Percentiles rank a stretch among this genome's conserved stretches.
phyloP scores from a whole-genome alignment of 2,888 invertebrate species.

The Sarcophaga variegata region DNA sequence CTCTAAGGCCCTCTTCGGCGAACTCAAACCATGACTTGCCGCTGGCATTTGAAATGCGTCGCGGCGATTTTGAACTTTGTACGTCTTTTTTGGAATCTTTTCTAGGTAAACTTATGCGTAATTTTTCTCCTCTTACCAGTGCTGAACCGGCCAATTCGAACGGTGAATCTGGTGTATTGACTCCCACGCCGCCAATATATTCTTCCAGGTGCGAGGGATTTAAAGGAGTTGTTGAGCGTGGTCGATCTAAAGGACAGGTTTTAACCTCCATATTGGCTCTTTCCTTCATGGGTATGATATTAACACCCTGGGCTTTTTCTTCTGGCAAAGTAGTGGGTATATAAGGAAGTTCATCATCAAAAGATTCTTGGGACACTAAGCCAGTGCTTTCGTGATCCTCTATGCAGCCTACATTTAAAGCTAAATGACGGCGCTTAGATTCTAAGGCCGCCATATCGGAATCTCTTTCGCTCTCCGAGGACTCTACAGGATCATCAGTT shows the following conservation, averaged over 20 bases:
- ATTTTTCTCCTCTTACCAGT: slow-evolving; percentile 83
- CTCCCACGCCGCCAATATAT: slow-evolving; percentile 83
- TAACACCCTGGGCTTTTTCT: slow-evolving; percentile 91
- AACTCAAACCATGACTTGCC: slow-evolving; percentile 85
- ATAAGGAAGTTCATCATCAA: slow-evolving; percentile 93
- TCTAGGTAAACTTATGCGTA: slow-evolving; percentile 87
- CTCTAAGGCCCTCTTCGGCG: slow-evolving; percentile 85
- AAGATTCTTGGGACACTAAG: slow-evolving; percentile 91
- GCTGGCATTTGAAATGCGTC: slow-evolving; percentile 82
- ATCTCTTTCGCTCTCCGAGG: slow-evolving; percentile 89
- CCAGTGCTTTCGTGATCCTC: slow-evolving; percentile 88
- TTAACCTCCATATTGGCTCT: slow-evolving; percentile 85
- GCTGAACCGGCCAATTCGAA: slow-evolving; percentile 68
- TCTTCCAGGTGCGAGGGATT: slow-evolving; percentile 88
- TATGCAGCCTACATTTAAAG: slow-evolving; percentile 83
- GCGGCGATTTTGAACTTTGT: slow-evolving; percentile 83
- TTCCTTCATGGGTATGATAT: slow-evolving; percentile 91
- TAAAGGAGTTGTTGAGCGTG: slow-evolving; percentile 88
- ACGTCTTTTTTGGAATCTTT: slow-evolving; percentile 82
- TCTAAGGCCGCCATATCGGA: slow-evolving; percentile 82
- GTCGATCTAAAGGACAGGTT: slow-evolving; percentile 88
- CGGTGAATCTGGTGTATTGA: slow-evolving; percentile 75
- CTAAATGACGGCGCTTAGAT: slow-evolving; percentile 80
- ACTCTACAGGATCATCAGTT: slow-evolving; percentile 83
- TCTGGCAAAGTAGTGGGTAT: slow-evolving; percentile 94